Evolutionary conservation across 2,113 vertebrate species (phyloP), one percentile per base, ranked within the genome.

Genomic region (Mellivora capensis): DNA sequence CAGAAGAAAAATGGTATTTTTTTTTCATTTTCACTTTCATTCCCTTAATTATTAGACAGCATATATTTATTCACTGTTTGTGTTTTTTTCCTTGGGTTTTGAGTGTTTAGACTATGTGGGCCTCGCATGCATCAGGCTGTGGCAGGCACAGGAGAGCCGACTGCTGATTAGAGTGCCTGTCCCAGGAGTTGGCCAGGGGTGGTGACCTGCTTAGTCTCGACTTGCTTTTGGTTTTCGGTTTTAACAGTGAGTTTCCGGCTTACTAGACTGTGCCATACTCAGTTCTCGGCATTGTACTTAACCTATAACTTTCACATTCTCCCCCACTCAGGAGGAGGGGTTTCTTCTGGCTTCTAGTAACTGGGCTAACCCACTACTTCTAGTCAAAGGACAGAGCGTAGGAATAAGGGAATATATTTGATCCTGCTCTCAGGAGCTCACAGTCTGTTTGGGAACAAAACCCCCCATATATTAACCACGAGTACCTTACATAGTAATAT

Each of bases 231-330:
- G 77, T 87, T 67, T 85, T 61, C 67, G 21, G 2, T 93, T 93
- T 94, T 74, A 74, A 84, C 54, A 82, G 5, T 95, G 89, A 82
- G 5, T 95, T 91, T 93, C 83, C 87, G 79, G 47, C 47, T 84
- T 77, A 31, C 64, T 59, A 47, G 39, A 84, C 39, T n/a, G 23
- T 12, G 83, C 11, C 25, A 17, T 20, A 21, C 42, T 64, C 13
- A 11, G 1, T 88, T 94, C 82, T 82, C 49, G 81, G 89, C 29
- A 49, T 74, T 39, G 8, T 91, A 15, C 34, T 94, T 61, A 47
- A 47, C 23, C 7, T 8, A 34, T 4, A 3, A 34, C 14, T 91
- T 82, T 87, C 74, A 86, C 5, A 25, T 67, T 49, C 18, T 27
- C 6, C 13, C 29, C 7, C 0, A 8, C 52, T 27, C 0, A 14